Evolutionary conservation across 2,888 invertebrate genomes (phyloP).

Genomic region (Clunio marinus): DNA sequence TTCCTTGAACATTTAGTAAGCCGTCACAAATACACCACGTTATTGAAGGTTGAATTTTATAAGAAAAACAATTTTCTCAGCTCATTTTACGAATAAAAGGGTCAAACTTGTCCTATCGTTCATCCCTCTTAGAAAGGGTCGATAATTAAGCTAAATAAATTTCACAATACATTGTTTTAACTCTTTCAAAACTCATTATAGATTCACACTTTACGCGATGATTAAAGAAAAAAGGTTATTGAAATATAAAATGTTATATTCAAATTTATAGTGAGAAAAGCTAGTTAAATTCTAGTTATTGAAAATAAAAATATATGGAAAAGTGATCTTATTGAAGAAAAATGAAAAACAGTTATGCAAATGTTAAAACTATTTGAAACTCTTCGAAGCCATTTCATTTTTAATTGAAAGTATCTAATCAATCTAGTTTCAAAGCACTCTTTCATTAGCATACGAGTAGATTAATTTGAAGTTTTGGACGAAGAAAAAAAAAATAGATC

Average conservation of each 20-base stretch:
- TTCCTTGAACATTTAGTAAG: not conserved
- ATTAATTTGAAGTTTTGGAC: conserved; percentile 7
- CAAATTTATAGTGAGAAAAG: not conserved
- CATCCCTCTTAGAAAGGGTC: not conserved
- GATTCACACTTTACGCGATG: not conserved
- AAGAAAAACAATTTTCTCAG: not conserved
- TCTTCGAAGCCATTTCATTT: not conserved
- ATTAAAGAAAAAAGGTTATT: not conserved
- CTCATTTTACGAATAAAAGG: not conserved
- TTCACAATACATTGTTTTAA: not conserved
- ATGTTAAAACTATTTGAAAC: not conserved
- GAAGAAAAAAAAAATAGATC: not conserved
- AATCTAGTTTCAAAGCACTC: too few species aligned
- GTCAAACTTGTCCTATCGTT: too few species aligned
- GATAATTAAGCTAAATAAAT: not conserved
- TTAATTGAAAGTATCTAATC: not conserved
- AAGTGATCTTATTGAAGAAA: conserved; percentile 38
- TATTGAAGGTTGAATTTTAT: not conserved
- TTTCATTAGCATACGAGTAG: too few species aligned
- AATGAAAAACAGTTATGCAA: conserved; percentile 2
- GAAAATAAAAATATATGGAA: conserved; percentile 1
- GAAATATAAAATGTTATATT: not conserved
- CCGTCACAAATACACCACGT: not conserved
- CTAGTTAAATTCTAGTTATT: conserved; percentile 32
- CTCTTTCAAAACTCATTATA: conserved; percentile 9